phyloP scores from a whole-genome alignment of 2,113 vertebrate species.

The Cebidichthys violaceus region DNA sequence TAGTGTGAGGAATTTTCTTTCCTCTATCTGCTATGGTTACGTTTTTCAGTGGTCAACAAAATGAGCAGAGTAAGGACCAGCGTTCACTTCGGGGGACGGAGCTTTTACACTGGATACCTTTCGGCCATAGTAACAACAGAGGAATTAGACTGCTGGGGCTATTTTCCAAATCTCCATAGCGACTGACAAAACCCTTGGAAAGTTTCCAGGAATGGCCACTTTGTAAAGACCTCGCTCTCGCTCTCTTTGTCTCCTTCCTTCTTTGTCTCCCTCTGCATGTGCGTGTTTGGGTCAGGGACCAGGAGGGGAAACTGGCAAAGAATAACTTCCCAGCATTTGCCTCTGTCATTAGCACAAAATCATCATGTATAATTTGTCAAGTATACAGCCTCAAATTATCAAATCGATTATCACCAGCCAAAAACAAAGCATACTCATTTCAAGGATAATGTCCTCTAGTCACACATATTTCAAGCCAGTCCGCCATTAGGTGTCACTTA shows the following conservation, averaged over 20 bases:
- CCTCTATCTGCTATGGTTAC: neutral
- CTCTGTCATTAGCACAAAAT: slow-evolving; percentile 3
- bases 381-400: slow-evolving; percentile 9
- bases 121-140: slow-evolving; percentile 65
- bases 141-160: slow-evolving; percentile 64
- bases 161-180: slow-evolving; percentile 75
- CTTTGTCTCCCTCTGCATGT: slow-evolving; percentile 54
- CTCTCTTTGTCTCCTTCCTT: slow-evolving; percentile 57
- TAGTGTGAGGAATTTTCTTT: neutral
- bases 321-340: slow-evolving; percentile 17
- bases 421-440: slow-evolving; percentile 25
- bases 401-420: neutral
- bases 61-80: slow-evolving; percentile 13
- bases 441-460: slow-evolving; percentile 38
- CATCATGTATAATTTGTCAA: neutral
- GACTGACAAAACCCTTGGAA: slow-evolving; percentile 75
- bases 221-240: slow-evolving; percentile 57
- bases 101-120: slow-evolving; percentile 68
- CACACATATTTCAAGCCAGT: slow-evolving; percentile 36
- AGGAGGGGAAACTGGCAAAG: slow-evolving; percentile 14
- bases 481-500: slow-evolving; percentile 62
- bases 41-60: slow-evolving; percentile 31
- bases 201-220: slow-evolving; percentile 66
- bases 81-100: slow-evolving; percentile 19
- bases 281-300: slow-evolving; percentile 45